Evolutionary conservation across 2,113 vertebrate genomes (phyloP).

Genomic region (Vulpes lagopus): DNA sequence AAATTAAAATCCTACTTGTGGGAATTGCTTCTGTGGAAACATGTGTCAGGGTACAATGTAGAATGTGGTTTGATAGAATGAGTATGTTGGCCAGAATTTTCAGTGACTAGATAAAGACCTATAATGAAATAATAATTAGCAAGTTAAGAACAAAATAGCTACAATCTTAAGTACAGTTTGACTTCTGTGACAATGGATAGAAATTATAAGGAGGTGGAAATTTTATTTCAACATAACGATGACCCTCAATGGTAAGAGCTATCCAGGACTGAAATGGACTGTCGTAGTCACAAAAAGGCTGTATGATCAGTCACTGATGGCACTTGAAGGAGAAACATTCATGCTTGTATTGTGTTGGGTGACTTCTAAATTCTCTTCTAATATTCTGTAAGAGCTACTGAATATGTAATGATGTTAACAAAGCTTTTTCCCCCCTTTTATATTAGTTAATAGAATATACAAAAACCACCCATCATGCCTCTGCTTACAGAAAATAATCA

Average conservation of each 20-base stretch:
- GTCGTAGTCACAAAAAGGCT: background rate
- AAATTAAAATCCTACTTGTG: slow-evolving; percentile 60
- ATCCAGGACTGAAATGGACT: background rate
- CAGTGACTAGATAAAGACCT: slow-evolving; percentile 29
- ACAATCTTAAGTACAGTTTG: background rate
- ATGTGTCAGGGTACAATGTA: background rate
- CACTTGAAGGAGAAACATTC: background rate
- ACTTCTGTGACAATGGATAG: background rate
- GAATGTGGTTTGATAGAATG: background rate
- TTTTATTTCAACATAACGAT: slow-evolving; percentile 42
- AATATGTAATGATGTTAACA: background rate
- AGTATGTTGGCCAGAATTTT: slow-evolving; percentile 49
- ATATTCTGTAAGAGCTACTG: background rate
- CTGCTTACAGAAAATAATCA: background rate
- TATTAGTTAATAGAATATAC: background rate
- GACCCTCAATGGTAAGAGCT: background rate
- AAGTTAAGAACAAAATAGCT: slow-evolving; percentile 50
- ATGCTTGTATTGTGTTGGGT: background rate
- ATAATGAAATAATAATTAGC: slow-evolving; percentile 60
- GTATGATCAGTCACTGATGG: background rate
- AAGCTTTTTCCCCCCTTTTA: background rate
- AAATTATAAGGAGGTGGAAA: background rate
- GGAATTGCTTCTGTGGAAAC: slow-evolving; percentile 42
- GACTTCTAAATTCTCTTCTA: slow-evolving; percentile 34
- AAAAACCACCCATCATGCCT: background rate